Base-by-base conservation (phyloP, 2,113 vertebrate species). In the Zosterops hypoxanthus region DNA sequence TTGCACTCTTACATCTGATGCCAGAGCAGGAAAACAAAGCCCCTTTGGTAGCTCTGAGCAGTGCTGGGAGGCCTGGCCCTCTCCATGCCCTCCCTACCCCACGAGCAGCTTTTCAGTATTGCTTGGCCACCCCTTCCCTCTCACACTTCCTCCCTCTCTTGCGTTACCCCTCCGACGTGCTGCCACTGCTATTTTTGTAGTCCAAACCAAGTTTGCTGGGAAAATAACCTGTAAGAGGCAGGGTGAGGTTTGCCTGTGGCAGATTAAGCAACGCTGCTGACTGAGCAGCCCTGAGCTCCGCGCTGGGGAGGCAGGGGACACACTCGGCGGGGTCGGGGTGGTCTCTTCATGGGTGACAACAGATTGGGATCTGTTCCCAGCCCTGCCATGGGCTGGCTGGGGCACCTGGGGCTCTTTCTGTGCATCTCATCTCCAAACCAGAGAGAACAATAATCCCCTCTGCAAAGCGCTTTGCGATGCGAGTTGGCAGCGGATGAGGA, bases 261-360 rank as follows among this genome's bases (percentile, higher is more conserved):
- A 4, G 49, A 53, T 84, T 25, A 36, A 82, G 56, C 34, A 73
- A 66, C 0, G 2, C 36, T 46, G 77, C 60, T 63, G 93, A 12
- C 56, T 36, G 77, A 71, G 73, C 77, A 92, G 69, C 16, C 2
- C 1, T 2, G 80, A 63, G 49, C 39, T 75, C 47, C 2, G 3
- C 34, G 1, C 33, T 16, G 50, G 55, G 41, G 41, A 64, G 46
- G 17, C 53, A 41, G 50, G 41, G 57, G 82, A 41, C 49, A 68
- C 28, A 60, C 20, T 12, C 2, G 0, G 14, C 3, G 2, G 46
- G 52, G 7, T 12, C 4, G 1, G 44, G 28, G 34, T 46, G 63
- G 46, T 57, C 55, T 11, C 60, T 36, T 46, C 21, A 14, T 6
- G 25, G n/a, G 50, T 47, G 78, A 66, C 29, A 82, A 34, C 56